Conservation (phyloP, 2,797 vertebrate species). For the Oceanodroma leucorhoa region DNA sequence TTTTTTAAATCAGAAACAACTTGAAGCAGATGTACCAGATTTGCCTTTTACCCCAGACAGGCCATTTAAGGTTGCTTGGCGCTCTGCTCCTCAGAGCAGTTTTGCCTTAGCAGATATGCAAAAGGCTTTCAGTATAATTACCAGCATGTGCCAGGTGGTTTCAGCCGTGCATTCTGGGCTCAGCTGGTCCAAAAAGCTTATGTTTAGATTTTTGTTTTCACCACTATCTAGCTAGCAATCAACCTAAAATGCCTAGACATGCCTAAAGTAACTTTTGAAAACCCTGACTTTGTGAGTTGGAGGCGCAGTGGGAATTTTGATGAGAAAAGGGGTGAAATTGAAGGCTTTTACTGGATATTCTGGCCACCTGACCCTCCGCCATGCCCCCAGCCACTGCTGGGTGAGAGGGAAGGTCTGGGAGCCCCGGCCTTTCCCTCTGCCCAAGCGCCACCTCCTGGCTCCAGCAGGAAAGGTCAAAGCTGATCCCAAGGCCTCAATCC, state of each 20-base stretch:
- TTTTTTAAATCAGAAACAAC: neutral
- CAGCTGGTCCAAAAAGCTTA: neutral
- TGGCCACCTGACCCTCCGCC: neutral
- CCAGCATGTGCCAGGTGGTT: neutral
- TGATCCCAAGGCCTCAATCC: neutral
- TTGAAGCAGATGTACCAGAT: neutral
- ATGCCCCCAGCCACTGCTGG: fast-evolving
- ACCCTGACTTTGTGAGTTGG: neutral
- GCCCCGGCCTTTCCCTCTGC: neutral
- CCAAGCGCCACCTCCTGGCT: neutral
- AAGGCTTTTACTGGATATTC: neutral
- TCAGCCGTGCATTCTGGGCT: neutral
- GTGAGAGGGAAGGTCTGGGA: fast-evolving
- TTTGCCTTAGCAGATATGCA: neutral
- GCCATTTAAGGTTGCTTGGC: neutral
- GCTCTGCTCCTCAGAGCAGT: neutral
- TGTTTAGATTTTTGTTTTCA: neutral
- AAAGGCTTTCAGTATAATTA: neutral
- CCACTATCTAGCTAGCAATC: neutral
- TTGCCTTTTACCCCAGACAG: neutral
- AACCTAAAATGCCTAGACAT: neutral
- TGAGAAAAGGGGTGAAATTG: neutral
- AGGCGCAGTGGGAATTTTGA: neutral
- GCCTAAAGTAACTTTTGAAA: neutral
- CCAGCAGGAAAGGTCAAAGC: neutral